Base-by-base conservation (phyloP, 1,140 invertebrate genomes). In the Daktulosphaira vitifoliae region DNA sequence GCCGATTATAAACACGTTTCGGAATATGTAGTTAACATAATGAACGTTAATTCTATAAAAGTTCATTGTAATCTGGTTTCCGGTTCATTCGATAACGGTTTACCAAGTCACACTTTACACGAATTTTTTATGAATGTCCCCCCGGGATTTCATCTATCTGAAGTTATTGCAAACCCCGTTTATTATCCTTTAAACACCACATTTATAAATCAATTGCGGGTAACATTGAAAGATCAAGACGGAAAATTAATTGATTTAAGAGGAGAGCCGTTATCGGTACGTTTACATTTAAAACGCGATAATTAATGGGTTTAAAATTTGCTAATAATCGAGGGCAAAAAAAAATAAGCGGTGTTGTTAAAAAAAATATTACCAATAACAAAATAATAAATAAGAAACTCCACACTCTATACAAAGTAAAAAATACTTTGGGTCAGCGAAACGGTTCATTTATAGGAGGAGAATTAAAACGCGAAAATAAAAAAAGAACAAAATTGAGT, bases 61-160 rank as follows among this genome's bases (percentile, higher is more conserved):
- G 48, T 68, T 9, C 37, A 65, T 23, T 68, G 56, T 22, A 68
- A 67, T 59, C 18, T 68, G 33, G 56, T 66, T 8, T 16, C 33
- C 37, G 70, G 71, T 33, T 69, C 70, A 11, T 75, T 70, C 59
- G 70, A 66, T 13, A 73, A 75, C 68, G 68, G 67, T 16, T 26
- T 52, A 44, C 44, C 52, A 44, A 67, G 68, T 11, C 73, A 74
- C 67, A 71, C 67, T 23, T 62, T 75, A 54, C 70, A 74, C 59
- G 67, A 71, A 59, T 74, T 75, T 68, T 71, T 69, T 39, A 67
- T 70, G 46, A 38, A 3, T n/a, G 68, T 72, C 1, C 68, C 65
- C 29, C 69, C 68, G 4, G 69, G 71, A 37, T 73, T 69, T 68
- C 71, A 72, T 50, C 71, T 73, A n/a, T 66, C 68, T 13, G 69